Percentiles rank a stretch among this genome's conserved stretches.
These are phyloP conservation scores for Charina bottae DNA, from an alignment of 2,113 vertebrate genomes.

Conservation along the genomic window DNA sequence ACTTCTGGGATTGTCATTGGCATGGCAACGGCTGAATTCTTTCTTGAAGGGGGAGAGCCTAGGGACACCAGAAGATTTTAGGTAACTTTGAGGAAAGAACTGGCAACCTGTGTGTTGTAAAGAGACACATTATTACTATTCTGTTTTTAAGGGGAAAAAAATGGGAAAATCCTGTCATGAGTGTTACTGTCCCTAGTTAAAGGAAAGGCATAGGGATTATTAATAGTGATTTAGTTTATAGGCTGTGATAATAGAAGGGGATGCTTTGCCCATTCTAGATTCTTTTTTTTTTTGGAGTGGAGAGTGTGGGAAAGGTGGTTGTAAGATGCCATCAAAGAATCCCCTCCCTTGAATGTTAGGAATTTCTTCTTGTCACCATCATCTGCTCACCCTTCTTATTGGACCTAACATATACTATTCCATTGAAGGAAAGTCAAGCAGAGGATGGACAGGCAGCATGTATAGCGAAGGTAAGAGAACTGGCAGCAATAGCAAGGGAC, in stretches of 20 bases:
- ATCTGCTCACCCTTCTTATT: neutral
- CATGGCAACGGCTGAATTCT: constrained; percentile 19
- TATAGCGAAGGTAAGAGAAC: neutral
- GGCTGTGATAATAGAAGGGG: too few species aligned
- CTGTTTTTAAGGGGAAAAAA: neutral
- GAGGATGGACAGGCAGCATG: neutral
- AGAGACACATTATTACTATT: constrained; percentile 6
- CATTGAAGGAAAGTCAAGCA: neutral
- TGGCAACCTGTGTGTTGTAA: neutral
- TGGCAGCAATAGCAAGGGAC: neutral
- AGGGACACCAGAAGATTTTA: neutral
- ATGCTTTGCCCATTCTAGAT: neutral
- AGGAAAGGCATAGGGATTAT: neutral
- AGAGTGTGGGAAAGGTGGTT: neutral
- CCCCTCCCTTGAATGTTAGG: neutral
- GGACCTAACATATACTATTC: neutral
- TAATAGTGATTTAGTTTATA: neutral
- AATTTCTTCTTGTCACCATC: neutral
- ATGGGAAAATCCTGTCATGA: neutral
- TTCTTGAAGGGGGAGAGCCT: constrained; percentile 14
- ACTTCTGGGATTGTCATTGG: constrained; percentile 27
- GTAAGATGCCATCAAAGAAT: neutral
- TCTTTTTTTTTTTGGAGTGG: neutral
- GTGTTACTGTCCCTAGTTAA: neutral
- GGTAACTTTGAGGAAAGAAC: constrained; percentile 6